Evolutionary conservation across 1,140 invertebrate genomes (phyloP).

Genomic region (Leucophenga varia): DNA sequence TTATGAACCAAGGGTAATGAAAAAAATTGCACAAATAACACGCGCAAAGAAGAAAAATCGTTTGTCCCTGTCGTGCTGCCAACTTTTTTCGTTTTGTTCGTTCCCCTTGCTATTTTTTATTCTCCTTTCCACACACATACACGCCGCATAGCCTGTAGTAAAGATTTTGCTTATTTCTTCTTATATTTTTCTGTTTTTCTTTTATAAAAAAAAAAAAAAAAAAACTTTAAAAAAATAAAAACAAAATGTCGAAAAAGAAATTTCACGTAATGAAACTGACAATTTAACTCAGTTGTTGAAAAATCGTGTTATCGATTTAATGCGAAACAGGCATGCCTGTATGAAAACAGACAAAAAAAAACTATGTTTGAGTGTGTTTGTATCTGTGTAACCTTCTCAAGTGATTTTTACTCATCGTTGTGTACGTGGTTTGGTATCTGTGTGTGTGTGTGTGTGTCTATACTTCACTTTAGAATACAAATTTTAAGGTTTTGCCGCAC

Average conservation of each 20-base stretch:
- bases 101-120: too few relatives aligned
- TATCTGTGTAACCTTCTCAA: constrained; percentile 1
- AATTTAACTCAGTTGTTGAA: constrained; percentile 51
- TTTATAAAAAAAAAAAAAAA: constrained; percentile 23
- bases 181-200: too few relatives aligned
- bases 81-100: constrained; percentile 7
- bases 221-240: constrained; percentile 11
- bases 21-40: constrained; percentile 6
- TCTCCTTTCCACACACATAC: too few relatives aligned
- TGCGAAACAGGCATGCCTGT: constrained; percentile 25
- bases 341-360: too few relatives aligned
- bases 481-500: too few relatives aligned
- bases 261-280: constrained; percentile 52
- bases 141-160: constrained; percentile 17
- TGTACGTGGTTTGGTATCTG: constrained; percentile 8
- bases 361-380: constrained; percentile 6
- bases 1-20: constrained; percentile 21
- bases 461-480: too few relatives aligned
- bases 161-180: constrained; percentile 37
- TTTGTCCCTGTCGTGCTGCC: constrained; percentile 47
- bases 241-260: constrained; percentile 18
- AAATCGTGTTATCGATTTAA: constrained; percentile 54
- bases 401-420: constrained; percentile 3
- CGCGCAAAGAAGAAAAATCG: constrained; percentile 52
- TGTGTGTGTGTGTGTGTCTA: too few relatives aligned